Base-by-base conservation (phyloP, 2,888 invertebrate species). In the Heteromyza rotundicornis region DNA sequence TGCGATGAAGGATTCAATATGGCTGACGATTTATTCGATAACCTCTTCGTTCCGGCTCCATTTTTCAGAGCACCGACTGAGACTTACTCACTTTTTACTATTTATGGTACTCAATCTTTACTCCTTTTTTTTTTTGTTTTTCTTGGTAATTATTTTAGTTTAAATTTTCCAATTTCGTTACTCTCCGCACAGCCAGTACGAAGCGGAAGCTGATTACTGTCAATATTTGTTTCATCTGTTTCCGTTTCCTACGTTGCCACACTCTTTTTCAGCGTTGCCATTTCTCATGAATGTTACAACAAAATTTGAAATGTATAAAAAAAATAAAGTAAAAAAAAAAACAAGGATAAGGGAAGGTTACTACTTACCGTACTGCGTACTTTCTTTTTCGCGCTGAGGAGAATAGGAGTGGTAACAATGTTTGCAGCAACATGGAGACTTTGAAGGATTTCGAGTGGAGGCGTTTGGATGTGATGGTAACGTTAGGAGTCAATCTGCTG, bases 151-250 rank as follows among this genome's bases (percentile, higher is more conserved):
- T 40, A 12, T 40, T 57, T 50, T 50, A 57, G 51, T 57, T 57
- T 27, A 35, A 50, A 36, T 50, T 51, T 57, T 50, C 7, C 19
- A 23, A 20, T 47, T 22, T 47, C 17, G 5, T 40, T 23, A 27
- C 10, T 40, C n/a, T 40, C 40, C 47, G 57, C 55, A 59, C 12
- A 51, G 40, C 47, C 47, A 57, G 51, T 22, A 60, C n/a, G n/a
- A 67, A 63, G 60, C 71, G 74, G 73, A 77, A 75, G 73, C 74
- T 77, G 76, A 77, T 75, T 76, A 75, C 73, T 72, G 73, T 75
- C 77, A 76, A 77, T 76, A 77, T 77, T 77, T 76, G 74, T 69
- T 74, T 70, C 72, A 71, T 68, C 72, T 73, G 72, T 69, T 68
- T 70, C 70, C 72, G 66, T 53, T 65, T 63, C 65, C 70, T 66